Evolutionary conservation across 2,888 invertebrate genomes (phyloP), one percentile per base, ranked within the genome.

Genomic region (Drosophila melanocephala): DNA sequence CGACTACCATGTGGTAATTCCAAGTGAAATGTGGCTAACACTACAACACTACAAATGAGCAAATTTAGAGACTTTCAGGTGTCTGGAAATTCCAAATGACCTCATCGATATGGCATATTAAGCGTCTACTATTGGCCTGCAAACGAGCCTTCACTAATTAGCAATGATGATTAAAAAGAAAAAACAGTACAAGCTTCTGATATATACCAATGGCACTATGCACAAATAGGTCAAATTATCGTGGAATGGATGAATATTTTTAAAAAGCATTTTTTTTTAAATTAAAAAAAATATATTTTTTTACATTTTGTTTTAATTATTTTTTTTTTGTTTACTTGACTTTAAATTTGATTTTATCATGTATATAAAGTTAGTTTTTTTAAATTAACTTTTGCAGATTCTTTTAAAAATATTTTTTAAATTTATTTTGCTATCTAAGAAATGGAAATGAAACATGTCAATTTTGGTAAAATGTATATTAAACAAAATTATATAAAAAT

Each of bases 1-100:
- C 77, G 71, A 64, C 69, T 70, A 84, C 52, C 72, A 68, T 44
- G 57, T 81, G 52, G 28, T 39, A 42, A 63, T 35, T 53, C 37
- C 50, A 39, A 30, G 59, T 65, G 59, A 72, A 52, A 28, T 55
- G 67, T 55, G 52, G 28, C 61, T 59, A 53, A 62, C 53, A 66
- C 60, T 66, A 61, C 57, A 50, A 10, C 53, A 66, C 60, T 66
- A 61, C 57, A 50, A 12, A 72, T 76, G 73, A 63, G 22, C 26
- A 14, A 67, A 53, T 74, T 78, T 77, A 5, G 33, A 62, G 30
- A 50, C n/a, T 51, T 66, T 56, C 42, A 30, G 5, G 44, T 59
- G 32, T 26, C 33, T 16, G 22, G 14, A 12, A 37, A 19, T 51
- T 30, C 30, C 47, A 19, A 10, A 30, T 52, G 42, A 42, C 26